Evolutionary conservation across 1,140 invertebrate genomes (phyloP).

Genomic region (Lepidurus packardi): DNA sequence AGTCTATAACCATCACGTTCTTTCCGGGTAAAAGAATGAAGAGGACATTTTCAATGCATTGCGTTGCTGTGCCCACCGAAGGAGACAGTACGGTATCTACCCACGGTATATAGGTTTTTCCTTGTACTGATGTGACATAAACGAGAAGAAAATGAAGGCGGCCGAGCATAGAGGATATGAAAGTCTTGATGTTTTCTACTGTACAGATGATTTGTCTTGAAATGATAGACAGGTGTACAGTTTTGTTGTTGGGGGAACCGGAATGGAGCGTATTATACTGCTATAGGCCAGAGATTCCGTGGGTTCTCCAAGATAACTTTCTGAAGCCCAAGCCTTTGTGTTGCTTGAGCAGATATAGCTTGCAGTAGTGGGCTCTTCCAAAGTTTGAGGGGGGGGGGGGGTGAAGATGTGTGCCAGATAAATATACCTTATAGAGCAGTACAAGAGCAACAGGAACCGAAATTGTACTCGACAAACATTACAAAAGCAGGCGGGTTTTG

Average conservation of each 20-base stretch:
- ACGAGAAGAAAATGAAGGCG: too few relatives aligned
- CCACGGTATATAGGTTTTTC: too few relatives aligned
- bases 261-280: neutral
- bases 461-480: neutral
- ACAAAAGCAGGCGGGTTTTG: too few relatives aligned
- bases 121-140: too few relatives aligned
- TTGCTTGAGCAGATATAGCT: neutral
- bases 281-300: neutral
- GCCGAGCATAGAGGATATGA: too few relatives aligned
- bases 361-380: neutral
- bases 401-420: too few relatives aligned
- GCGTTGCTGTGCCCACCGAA: neutral
- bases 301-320: neutral
- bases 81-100: too few relatives aligned
- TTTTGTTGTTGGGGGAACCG: neutral
- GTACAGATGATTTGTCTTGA: too few relatives aligned
- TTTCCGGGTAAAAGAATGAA: neutral
- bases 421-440: too few relatives aligned
- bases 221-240: neutral
- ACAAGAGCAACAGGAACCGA: neutral
- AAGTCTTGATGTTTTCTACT: too few relatives aligned
- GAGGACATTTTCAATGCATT: neutral
- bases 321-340: neutral
- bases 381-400: too few relatives aligned
- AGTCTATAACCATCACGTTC: neutral